Evolutionary conservation across 2,888 invertebrate genomes (phyloP).

Genomic region (Pseudanteris insignis): DNA sequence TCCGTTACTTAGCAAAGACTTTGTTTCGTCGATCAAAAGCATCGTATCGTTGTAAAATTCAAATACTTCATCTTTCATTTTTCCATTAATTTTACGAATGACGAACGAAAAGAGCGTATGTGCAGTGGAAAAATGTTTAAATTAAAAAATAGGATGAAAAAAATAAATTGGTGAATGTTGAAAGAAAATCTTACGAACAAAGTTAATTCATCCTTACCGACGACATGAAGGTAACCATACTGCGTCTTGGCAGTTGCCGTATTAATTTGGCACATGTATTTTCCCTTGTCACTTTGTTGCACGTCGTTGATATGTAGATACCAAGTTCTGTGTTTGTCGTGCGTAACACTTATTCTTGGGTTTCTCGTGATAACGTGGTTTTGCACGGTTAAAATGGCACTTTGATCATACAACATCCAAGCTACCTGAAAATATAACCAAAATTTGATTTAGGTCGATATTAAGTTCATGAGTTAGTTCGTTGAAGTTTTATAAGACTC

Average conservation of each 20-base stretch:
- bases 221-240: slow-evolving; percentile 90
- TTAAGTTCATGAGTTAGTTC: slow-evolving; percentile 4
- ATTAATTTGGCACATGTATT: slow-evolving; percentile 95
- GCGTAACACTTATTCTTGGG: slow-evolving; percentile 89
- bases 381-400: slow-evolving; percentile 91
- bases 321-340: slow-evolving; percentile 93
- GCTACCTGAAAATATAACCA: slow-evolving; percentile 76
- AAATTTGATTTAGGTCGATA: slow-evolving; percentile 12
- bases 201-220: slow-evolving; percentile 73
- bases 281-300: slow-evolving; percentile 88
- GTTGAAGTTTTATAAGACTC: slow-evolving; percentile 3
- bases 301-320: slow-evolving; percentile 92
- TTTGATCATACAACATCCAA: slow-evolving; percentile 96
- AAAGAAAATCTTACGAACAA: no score
- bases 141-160: no score
- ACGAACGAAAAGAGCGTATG: no score
- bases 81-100: no score
- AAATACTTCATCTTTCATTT: no score
- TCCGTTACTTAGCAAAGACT: no score
- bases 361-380: slow-evolving; percentile 94
- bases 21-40: no score
- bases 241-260: slow-evolving; percentile 92
- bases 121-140: no score
- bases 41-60: no score
- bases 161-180: no score